phyloP scores from a whole-genome alignment of 2,113 vertebrate genomes.

The Neogobius melanostomus region DNA sequence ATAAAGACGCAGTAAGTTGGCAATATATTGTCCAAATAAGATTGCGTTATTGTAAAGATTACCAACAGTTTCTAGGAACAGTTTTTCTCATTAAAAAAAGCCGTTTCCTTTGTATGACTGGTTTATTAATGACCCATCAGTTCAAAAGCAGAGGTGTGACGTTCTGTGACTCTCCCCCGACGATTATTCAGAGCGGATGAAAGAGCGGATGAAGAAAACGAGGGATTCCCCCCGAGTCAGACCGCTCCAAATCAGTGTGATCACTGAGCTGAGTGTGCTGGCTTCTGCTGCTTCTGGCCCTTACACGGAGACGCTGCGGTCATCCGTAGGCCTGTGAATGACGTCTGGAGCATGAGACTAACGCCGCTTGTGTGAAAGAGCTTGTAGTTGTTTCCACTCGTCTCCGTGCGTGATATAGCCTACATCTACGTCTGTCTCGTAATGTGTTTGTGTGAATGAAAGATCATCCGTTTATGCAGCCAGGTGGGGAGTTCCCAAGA shows the following conservation, averaged over 20 bases:
- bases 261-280: constrained; percentile 51
- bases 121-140: constrained; percentile 5
- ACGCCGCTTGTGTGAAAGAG: constrained; percentile 7
- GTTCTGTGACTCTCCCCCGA: constrained; percentile 35
- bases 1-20: too few relatives aligned
- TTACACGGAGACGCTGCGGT: constrained; percentile 53
- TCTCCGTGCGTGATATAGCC: constrained; percentile 1
- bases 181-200: constrained; percentile 39
- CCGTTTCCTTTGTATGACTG: neutral
- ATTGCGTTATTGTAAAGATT: too few relatives aligned
- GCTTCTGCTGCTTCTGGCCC: constrained; percentile 59
- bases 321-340: constrained; percentile 52
- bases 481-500: constrained; percentile 47
- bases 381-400: constrained; percentile 31
- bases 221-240: constrained; percentile 61
- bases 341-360: constrained; percentile 45
- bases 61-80: too few relatives aligned
- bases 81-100: neutral
- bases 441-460: constrained; percentile 32
- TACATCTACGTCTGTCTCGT: constrained; percentile 17
- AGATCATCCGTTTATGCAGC: constrained; percentile 41
- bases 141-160: constrained; percentile 15
- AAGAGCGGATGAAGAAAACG: constrained; percentile 36
- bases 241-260: constrained; percentile 60
- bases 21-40: too few relatives aligned